Conservation (phyloP, 2,113 vertebrate genomes). For the Bujurquina vittata region DNA sequence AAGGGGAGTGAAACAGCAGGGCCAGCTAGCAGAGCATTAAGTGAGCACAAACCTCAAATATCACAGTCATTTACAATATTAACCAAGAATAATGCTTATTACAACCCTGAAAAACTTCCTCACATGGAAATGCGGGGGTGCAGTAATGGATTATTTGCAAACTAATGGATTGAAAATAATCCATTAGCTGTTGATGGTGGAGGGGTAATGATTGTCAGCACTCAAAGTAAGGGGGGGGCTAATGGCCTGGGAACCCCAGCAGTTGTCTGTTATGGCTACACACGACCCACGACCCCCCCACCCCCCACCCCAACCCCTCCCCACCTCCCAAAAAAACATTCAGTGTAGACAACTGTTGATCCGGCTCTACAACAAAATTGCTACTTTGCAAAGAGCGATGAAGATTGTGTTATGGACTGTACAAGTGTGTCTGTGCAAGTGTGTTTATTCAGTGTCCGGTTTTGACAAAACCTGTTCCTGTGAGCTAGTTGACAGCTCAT, state of each 20-base stretch:
- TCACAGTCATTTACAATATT: background rate
- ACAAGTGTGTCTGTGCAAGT: slow-evolving; percentile 24
- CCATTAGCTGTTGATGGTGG: too few relatives aligned
- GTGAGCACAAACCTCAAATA: background rate
- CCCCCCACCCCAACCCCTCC: too few relatives aligned
- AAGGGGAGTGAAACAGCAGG: slow-evolving; percentile 15
- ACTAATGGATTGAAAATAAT: background rate
- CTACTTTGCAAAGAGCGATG: slow-evolving; percentile 4
- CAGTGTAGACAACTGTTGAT: too few relatives aligned
- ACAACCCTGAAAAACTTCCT: background rate
- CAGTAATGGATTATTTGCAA: background rate
- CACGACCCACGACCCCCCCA: too few relatives aligned
- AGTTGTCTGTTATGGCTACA: too few relatives aligned
- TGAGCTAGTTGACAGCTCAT: slow-evolving; percentile 50
- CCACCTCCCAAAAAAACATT: too few relatives aligned
- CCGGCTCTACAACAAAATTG: too few relatives aligned
- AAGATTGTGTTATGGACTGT: slow-evolving; percentile 36
- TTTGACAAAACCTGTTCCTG: slow-evolving; percentile 73
- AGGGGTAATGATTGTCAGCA: too few relatives aligned
- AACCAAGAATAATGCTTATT: background rate
- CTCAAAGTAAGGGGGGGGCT: too few relatives aligned
- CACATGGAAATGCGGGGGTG: background rate
- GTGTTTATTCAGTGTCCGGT: slow-evolving; percentile 46
- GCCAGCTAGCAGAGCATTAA: slow-evolving; percentile 14
- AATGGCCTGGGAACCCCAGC: too few relatives aligned